Percentiles rank a stretch among this genome's conserved stretches.
Conservation (phyloP, 2,797 vertebrate species). For the Coregonus sp. region DNA sequence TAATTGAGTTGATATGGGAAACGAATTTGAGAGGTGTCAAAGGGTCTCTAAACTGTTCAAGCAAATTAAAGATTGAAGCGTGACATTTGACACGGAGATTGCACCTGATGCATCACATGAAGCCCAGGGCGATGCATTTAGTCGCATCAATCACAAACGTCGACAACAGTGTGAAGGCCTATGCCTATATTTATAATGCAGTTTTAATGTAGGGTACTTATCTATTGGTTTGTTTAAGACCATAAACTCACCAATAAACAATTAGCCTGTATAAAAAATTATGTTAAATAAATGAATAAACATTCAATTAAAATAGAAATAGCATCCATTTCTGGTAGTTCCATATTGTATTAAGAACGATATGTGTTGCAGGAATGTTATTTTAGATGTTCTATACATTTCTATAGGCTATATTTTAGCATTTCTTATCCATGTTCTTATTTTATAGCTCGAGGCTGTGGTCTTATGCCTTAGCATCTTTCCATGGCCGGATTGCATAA, state of each 20-base stretch:
- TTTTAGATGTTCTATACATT: neutral
- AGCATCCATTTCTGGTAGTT: neutral
- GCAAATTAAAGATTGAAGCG: conserved; percentile 87
- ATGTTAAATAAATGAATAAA: neutral
- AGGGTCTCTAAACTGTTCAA: conserved; percentile 93
- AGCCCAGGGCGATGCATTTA: conserved; percentile 74
- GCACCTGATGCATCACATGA: conserved; percentile 78
- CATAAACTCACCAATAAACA: conserved; percentile 12
- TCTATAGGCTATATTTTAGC: conserved; percentile 1
- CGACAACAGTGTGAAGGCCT: conserved; percentile 72
- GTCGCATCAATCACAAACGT: conserved; percentile 76
- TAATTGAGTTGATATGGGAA: conserved; percentile 91
- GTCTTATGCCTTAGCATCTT: conserved; percentile 50
- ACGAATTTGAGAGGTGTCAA: conserved; percentile 88
- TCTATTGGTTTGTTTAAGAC: conserved; percentile 4
- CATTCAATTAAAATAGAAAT: neutral
- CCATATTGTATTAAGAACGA: neutral
- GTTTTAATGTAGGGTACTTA: conserved; percentile 21
- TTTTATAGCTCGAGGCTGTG: conserved; percentile 30
- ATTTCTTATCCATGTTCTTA: conserved; percentile 12
- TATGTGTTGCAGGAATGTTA: conserved; percentile 8
- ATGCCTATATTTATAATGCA: conserved; percentile 30
- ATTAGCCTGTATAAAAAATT: neutral
- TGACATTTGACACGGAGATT: conserved; percentile 83
- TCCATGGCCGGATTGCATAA: conserved; percentile 64